Conservation (phyloP, 2,888 invertebrate species). For the Sipunculus nudus region DNA sequence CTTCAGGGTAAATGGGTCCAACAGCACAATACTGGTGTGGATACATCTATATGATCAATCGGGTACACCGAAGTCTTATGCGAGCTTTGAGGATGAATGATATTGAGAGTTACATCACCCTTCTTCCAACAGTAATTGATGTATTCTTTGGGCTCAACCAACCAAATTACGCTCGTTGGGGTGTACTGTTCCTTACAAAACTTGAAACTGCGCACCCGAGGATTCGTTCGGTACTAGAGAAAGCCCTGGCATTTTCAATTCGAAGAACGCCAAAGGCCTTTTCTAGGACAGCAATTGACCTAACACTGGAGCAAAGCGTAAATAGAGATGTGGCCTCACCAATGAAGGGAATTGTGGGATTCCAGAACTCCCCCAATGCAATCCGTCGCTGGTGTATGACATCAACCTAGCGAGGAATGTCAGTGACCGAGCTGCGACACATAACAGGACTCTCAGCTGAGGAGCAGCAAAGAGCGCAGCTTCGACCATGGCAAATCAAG, state of each 20-base stretch:
- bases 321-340: no score
- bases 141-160: constrained; percentile 2
- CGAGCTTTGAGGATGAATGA: constrained; percentile 7
- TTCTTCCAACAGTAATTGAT: background rate
- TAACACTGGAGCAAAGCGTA: no score
- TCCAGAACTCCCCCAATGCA: no score
- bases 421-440: no score
- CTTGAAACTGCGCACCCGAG: background rate
- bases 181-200: background rate
- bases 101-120: background rate
- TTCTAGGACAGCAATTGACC: no score
- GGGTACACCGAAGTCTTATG: background rate
- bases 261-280: background rate
- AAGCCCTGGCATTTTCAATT: background rate
- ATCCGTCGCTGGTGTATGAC: no score
- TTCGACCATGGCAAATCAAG: no score
- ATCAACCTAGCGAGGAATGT: no score
- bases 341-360: no score
- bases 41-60: constrained; percentile 1
- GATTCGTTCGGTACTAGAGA: background rate
- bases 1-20: background rate
- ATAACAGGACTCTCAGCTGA: no score
- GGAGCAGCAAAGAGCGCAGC: no score
- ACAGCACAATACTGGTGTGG: constrained; percentile 2
- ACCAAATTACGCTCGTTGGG: background rate